Percentiles rank a stretch among this genome's conserved stretches.
phyloP scores from a whole-genome alignment of 2,888 invertebrate species.

The Gortyna flavago region DNA sequence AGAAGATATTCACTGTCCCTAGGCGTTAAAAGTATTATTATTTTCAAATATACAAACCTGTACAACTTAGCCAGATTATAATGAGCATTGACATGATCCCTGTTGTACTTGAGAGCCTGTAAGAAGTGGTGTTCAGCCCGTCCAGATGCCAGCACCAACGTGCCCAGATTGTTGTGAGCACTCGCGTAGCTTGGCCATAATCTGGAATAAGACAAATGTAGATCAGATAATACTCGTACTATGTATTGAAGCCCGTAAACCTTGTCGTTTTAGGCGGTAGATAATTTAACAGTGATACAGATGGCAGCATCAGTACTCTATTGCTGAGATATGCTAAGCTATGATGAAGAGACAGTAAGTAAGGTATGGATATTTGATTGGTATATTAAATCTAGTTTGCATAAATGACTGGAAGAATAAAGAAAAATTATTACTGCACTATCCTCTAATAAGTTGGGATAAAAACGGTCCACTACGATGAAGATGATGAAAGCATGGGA shows the following conservation, averaged over 20 bases:
- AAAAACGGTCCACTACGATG: neutral
- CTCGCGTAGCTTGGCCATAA: slow-evolving; percentile 96
- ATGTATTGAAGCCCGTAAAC: neutral
- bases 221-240: neutral
- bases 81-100: slow-evolving; percentile 95
- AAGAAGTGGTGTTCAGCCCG: slow-evolving; percentile 94
- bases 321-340: neutral
- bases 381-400: neutral
- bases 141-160: slow-evolving; percentile 92
- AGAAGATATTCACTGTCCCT: neutral
- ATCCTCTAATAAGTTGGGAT: too few relatives aligned
- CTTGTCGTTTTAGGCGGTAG: neutral
- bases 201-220: slow-evolving; percentile 83
- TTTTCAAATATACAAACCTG: slow-evolving; percentile 88
- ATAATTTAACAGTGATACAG: neutral
- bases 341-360: neutral
- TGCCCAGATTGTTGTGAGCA: slow-evolving; percentile 96
- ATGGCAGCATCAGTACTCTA: neutral
- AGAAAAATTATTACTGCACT: too few relatives aligned
- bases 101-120: slow-evolving; percentile 92
- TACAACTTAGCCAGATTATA: slow-evolving; percentile 95
- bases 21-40: neutral
- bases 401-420: neutral
- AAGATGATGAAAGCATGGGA: neutral
- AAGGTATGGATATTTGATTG: neutral